Conservation (phyloP, 2,797 vertebrate species). For the Echeneis naucrates region DNA sequence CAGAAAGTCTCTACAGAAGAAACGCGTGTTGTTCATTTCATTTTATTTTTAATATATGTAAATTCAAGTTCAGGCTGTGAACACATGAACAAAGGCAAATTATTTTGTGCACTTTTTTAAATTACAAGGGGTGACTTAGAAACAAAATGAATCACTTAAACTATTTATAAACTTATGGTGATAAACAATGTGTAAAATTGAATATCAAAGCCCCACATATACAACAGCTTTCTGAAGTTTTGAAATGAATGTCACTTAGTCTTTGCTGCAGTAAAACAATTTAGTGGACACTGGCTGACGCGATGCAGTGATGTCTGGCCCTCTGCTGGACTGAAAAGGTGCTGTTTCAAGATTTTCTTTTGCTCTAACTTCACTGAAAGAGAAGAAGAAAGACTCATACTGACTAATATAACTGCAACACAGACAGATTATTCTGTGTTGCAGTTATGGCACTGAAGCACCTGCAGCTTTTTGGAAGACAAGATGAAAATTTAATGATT, state of each 20-base stretch:
- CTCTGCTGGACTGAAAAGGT: constrained; percentile 46
- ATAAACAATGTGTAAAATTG: too few relatives aligned
- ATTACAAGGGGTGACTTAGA: background rate
- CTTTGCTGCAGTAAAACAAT: background rate
- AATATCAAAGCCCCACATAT: too few relatives aligned
- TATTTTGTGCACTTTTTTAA: background rate
- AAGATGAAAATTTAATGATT: constrained; percentile 40
- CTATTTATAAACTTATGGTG: too few relatives aligned
- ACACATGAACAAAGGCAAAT: too few relatives aligned
- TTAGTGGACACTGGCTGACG: background rate
- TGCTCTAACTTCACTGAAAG: background rate
- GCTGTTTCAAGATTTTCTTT: constrained; percentile 1
- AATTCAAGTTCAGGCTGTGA: too few relatives aligned
- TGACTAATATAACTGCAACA: too few relatives aligned
- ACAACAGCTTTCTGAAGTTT: too few relatives aligned
- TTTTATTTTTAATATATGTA: too few relatives aligned
- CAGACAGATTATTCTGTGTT: background rate
- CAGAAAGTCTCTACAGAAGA: background rate
- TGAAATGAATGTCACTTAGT: background rate
- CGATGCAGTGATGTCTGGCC: constrained; percentile 15
- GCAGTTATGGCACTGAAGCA: constrained; percentile 9
- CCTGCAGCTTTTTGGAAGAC: constrained; percentile 4
- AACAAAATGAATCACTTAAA: too few relatives aligned
- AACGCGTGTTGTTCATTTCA: too few relatives aligned
- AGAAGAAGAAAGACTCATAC: too few relatives aligned